Evolutionary conservation across 2,113 vertebrate species (phyloP), one percentile per base, ranked within the genome.

Genomic region (Amia ocellicauda): DNA sequence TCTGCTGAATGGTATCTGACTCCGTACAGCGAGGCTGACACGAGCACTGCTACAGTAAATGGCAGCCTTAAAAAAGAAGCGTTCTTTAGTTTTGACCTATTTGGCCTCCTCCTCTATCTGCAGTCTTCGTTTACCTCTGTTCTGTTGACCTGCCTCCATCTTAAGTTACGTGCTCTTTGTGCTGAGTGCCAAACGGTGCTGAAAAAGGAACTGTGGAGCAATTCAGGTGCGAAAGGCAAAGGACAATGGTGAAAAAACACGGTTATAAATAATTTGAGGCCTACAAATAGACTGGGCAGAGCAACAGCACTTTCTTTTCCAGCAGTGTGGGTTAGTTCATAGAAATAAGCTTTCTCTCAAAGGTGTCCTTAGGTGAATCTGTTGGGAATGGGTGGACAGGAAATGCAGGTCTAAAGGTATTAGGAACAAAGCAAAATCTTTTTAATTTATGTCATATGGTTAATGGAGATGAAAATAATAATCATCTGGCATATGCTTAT

Each of bases 271-370:
- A 16, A 47, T 47, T 47, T 16, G 45, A 5, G 45, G n/a, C 14
- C 14, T 47, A 47, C 45, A 47, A 47, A 47, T 47, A 47, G 45
- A 47, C n/a, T 47, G 45, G 45, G 45, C 45, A 47, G 16, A 47
- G 45, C 11, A n/a, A 47, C 45, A 47, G 16, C 45, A 47, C 16
- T 17, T 47, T 47, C 11, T 16, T 47, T 47, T n/a, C 14, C 45
- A 16, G 13, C 45, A 47, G 16, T n/a, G n/a, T n/a, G n/a, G n/a
- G n/a, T n/a, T n/a, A n/a, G n/a, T n/a, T n/a, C n/a, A n/a, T n/a
- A n/a, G n/a, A n/a, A n/a, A n/a, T n/a, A n/a, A n/a, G n/a, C n/a
- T n/a, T n/a, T n/a, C n/a, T n/a, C n/a, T n/a, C n/a, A n/a, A n/a
- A 19, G n/a, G 14, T 4, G 45, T 16, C 5, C 45, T 19, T n/a